Evolutionary conservation across 1,140 invertebrate species (phyloP).

Genomic region (Megalonaias nervosa): DNA sequence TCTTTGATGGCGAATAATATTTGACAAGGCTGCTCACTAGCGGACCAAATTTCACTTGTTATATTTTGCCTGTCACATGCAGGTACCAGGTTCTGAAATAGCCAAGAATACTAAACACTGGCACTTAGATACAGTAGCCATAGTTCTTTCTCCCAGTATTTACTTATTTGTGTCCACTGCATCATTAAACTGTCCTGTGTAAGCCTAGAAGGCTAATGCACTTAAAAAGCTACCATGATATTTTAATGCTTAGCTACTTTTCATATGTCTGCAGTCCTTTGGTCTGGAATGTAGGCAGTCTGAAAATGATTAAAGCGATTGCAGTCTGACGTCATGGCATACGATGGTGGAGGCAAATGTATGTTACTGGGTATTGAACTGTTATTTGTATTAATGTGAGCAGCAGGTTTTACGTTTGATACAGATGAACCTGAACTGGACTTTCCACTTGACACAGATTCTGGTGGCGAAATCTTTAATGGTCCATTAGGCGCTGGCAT

Average conservation of each 20-base stretch:
- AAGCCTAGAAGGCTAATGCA: too few relatives aligned
- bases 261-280: constrained; percentile 52
- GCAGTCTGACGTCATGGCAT: constrained; percentile 35
- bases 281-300: constrained; percentile 63
- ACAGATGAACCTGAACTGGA: constrained; percentile 35
- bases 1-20: too few relatives aligned
- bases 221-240: too few relatives aligned
- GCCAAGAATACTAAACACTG: too few relatives aligned
- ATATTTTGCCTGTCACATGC: too few relatives aligned
- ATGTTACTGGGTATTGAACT: constrained; percentile 24
- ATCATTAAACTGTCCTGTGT: too few relatives aligned
- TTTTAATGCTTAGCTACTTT: neutral
- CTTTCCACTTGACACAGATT: constrained; percentile 30
- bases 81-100: too few relatives aligned
- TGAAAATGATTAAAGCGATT: constrained; percentile 55
- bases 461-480: constrained; percentile 58
- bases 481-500: constrained; percentile 41
- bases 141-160: too few relatives aligned
- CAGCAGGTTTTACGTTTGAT: constrained; percentile 25
- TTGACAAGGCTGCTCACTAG: too few relatives aligned
- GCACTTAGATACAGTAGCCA: too few relatives aligned
- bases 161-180: too few relatives aligned
- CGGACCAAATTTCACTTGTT: too few relatives aligned
- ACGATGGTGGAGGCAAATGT: constrained; percentile 14
- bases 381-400: constrained; percentile 21